These are phyloP conservation scores for Neuroterus valhalla DNA, from an alignment of 1,140 invertebrate species.

Conservation along the genomic window DNA sequence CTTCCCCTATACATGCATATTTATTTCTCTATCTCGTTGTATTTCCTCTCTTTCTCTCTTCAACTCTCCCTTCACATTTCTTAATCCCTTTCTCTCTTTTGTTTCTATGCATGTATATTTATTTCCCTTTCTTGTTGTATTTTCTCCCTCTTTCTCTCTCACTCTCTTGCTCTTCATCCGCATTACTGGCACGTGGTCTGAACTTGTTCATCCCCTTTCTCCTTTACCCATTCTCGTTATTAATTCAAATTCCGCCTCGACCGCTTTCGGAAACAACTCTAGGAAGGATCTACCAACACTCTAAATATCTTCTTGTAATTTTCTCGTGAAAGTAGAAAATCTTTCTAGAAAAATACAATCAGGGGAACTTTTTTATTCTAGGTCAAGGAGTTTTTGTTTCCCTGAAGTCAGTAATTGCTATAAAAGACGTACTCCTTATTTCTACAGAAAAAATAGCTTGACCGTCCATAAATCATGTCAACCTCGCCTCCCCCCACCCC, in stretches of 20 bases:
- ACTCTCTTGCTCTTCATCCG: conserved; percentile 34
- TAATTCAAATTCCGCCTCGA: conserved; percentile 64
- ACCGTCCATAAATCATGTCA: too few species aligned
- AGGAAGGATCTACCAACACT: conserved; percentile 46
- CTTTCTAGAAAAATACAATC: conserved; percentile 14
- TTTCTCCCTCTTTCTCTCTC: conserved; percentile 31
- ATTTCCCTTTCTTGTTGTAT: conserved; percentile 34
- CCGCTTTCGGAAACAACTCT: conserved; percentile 56
- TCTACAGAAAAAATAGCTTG: not conserved
- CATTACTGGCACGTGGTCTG: conserved; percentile 43
- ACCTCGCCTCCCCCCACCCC: too few species aligned
- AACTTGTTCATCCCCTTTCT: conserved; percentile 52
- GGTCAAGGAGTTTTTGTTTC: not conserved
- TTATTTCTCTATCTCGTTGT: conserved; percentile 34
- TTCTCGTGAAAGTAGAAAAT: conserved; percentile 29
- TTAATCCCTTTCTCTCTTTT: conserved; percentile 36
- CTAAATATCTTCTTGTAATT: conserved; percentile 46
- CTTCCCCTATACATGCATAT: conserved; percentile 27
- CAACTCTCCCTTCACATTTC: too few species aligned
- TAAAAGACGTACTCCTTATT: not conserved
- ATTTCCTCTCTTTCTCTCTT: conserved; percentile 31
- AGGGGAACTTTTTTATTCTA: conserved; percentile 13
- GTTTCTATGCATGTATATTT: conserved; percentile 21
- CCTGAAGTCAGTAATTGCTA: not conserved
- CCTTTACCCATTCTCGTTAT: conserved; percentile 47